Base-by-base conservation (phyloP, 2,113 vertebrate species). In the Semnornis frantzii region DNA sequence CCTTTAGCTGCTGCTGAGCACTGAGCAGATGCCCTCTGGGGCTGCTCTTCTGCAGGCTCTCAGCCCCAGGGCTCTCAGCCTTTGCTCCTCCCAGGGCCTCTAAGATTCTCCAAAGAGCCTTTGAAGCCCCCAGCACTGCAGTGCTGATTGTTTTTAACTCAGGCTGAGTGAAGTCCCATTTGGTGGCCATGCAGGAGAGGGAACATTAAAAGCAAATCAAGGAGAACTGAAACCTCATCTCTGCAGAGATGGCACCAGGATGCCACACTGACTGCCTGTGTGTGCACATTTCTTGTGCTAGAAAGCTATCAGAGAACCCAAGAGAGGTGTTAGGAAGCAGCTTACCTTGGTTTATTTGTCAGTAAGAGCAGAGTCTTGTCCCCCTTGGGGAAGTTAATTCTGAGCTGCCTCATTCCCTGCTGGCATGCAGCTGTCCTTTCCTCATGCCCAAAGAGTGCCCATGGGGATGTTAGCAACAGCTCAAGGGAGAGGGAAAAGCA, bases 221-320 rank as follows among this genome's bases (percentile, higher is more conserved):
- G 30, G 57, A 92, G 90, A 89, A 87, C 93, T 92, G 44, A 93
- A 93, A 75, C 81, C 89, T 25, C 65, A 69, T 96, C 74, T 89
- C 75, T 39, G 3, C 75, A 87, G 85, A 95, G 66, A 8, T 1
- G 6, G 65, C 33, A 24, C 5, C 5, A 44, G 70, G 50, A 74
- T 64, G 68, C 57, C 1, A 0, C 4, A 17, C 59, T 66, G 68
- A 2, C 70, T 84, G 69, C 8, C 48, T 79, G 37, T 3, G 24
- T 33, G n/a, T 34, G 66, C 54, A 7, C 69, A 25, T 79, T 69
- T 9, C 50, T 33, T 18, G 48, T 11, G 79, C 24, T 46, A 31
- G 60, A 28, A 31, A 57, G 48, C 34, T 58, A 8, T 27, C 5
- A 4, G 50, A 82, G 68, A 76, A 13, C 81, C 60, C 84, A 2